Percentiles rank a stretch among this genome's conserved stretches.
Evolutionary conservation across 2,888 invertebrate genomes (phyloP).

Genomic region (Andrena fulva): DNA sequence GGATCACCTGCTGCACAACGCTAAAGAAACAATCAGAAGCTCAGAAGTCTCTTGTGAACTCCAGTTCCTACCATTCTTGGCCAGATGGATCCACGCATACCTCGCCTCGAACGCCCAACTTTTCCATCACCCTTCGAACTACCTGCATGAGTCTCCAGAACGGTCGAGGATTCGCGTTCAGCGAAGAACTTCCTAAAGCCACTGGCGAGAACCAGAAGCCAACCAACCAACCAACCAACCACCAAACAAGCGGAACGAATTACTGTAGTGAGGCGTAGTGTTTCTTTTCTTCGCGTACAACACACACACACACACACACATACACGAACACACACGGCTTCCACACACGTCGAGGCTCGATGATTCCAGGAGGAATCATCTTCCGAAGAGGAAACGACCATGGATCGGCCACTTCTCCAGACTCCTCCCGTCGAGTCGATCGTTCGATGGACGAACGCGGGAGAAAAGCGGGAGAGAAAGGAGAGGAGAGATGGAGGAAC

Average conservation of each 20-base stretch:
- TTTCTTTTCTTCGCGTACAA: slow-evolving; percentile 53
- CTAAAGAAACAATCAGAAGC: background rate
- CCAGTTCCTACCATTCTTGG: slow-evolving; percentile 8
- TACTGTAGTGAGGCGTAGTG: slow-evolving; percentile 68
- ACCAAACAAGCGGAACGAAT: slow-evolving; percentile 56
- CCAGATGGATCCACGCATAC: background rate
- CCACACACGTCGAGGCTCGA: slow-evolving; percentile 5
- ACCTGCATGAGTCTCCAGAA: background rate
- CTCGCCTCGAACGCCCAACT: background rate
- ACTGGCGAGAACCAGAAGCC: slow-evolving; percentile 17
- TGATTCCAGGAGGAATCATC: background rate
- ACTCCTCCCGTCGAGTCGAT: slow-evolving; percentile 21
- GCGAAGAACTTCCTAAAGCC: slow-evolving; percentile 14
- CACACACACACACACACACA: background rate
- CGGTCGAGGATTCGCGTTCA: slow-evolving; percentile 17
- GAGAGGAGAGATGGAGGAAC: slow-evolving; percentile 51
- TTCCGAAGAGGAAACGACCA: slow-evolving; percentile 10
- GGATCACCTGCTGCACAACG: background rate
- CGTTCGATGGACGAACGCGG: background rate
- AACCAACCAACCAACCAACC: slow-evolving; percentile 25
- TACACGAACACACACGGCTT: slow-evolving; percentile 18
- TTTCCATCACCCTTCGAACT: background rate
- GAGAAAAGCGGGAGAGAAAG: slow-evolving; percentile 2
- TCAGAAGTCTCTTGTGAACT: background rate
- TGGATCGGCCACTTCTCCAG: slow-evolving; percentile 2